These are phyloP conservation scores for Alaudala cheleensis DNA, from an alignment of 2,113 vertebrate genomes.

Conservation along the genomic window DNA sequence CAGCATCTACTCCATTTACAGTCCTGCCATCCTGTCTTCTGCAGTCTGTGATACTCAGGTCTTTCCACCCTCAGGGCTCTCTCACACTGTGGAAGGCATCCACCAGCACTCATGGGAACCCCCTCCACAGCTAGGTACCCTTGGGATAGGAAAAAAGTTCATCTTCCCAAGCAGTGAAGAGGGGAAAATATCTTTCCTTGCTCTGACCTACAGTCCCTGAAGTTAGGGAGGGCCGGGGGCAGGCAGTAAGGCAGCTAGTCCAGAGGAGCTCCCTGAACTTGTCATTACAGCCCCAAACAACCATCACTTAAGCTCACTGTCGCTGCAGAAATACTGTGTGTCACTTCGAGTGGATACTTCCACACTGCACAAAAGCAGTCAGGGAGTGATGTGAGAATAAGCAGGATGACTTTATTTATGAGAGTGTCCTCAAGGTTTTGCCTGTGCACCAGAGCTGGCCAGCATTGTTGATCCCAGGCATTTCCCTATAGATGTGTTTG, in stretches of 20 bases:
- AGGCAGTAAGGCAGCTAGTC: not conserved
- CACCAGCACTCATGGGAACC: rapidly evolving
- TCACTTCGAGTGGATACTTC: constrained; percentile 19
- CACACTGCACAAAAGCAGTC: not conserved
- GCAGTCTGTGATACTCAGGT: not conserved
- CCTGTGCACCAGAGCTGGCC: not conserved
- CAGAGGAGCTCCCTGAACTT: not conserved
- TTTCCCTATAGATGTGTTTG: not conserved
- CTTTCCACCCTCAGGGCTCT: not conserved
- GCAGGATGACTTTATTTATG: not conserved
- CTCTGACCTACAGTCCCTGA: not conserved
- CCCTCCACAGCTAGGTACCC: rapidly evolving
- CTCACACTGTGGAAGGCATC: not conserved
- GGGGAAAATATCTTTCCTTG: not conserved
- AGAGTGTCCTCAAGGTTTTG: not conserved
- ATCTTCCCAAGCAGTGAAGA: not conserved
- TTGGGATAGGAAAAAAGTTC: not conserved
- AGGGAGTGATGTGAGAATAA: not conserved
- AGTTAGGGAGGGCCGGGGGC: not conserved
- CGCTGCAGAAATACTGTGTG: not conserved
- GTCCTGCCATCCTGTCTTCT: not conserved
- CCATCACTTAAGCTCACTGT: not conserved
- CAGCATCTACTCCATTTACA: not conserved
- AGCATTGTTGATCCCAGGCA: rapidly evolving
- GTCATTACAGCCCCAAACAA: not conserved